Evolutionary conservation across 2,888 invertebrate genomes (phyloP).

Genomic region (Sturmia bella): DNA sequence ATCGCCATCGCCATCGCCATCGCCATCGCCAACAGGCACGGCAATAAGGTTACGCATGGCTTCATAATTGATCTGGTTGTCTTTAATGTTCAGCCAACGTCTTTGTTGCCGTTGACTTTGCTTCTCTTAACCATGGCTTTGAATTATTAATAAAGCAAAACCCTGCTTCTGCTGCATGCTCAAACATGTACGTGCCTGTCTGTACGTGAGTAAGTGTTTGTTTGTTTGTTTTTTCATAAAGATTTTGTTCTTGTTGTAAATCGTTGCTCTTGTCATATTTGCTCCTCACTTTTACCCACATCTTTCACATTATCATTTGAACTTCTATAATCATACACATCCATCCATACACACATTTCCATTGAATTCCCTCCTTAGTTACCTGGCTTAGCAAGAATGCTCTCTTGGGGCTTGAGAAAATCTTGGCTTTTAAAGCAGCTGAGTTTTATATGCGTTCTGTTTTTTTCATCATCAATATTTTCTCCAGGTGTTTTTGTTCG

Average conservation of each 20-base stretch:
- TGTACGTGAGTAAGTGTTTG: constrained; percentile 28
- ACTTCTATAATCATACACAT: neutral
- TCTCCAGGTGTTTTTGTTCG: neutral
- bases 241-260: constrained; percentile 16
- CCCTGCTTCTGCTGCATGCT: constrained; percentile 23
- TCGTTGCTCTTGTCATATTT: constrained; percentile 2
- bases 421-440: neutral
- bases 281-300: neutral
- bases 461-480: constrained; percentile 7
- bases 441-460: neutral
- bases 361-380: neutral
- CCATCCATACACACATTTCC: neutral
- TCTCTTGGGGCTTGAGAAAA: constrained; percentile 1
- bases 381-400: constrained; percentile 1
- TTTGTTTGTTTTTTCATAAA: constrained; percentile 7
- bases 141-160: constrained; percentile 53
- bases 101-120: constrained; percentile 73
- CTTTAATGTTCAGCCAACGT: constrained; percentile 19
- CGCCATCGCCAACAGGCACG: constrained; percentile 9
- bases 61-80: constrained; percentile 53
- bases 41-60: constrained; percentile 42
- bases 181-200: no score
- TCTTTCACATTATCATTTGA: neutral
- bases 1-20: no score
- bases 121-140: constrained; percentile 49